phyloP scores from a whole-genome alignment of 1,140 invertebrate species.

The Ips nitidus region DNA sequence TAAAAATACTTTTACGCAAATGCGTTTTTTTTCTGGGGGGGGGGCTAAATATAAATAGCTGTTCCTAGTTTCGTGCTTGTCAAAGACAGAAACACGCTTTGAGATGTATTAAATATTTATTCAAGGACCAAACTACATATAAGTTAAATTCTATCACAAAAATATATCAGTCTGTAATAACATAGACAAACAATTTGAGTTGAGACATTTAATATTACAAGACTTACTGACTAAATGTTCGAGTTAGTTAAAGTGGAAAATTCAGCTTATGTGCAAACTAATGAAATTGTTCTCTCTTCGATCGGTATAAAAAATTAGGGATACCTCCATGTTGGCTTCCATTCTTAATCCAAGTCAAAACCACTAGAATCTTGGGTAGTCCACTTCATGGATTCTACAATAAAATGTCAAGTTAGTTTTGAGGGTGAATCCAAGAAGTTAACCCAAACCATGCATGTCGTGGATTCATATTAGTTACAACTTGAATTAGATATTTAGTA shows the following conservation, averaged over 20 bases:
- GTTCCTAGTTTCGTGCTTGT: background rate
- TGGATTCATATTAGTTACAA: background rate
- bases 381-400: slow-evolving; percentile 21
- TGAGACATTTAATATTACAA: too few species aligned
- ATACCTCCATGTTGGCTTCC: background rate
- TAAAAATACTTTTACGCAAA: slow-evolving; percentile 6
- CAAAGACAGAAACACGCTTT: background rate
- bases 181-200: too few species aligned
- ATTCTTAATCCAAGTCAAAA: slow-evolving; percentile 4
- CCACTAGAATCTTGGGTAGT: slow-evolving; percentile 13
- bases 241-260: too few species aligned
- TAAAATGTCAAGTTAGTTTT: slow-evolving; percentile 7
- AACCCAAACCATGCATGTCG: background rate
- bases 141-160: background rate
- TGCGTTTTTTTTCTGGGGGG: background rate
- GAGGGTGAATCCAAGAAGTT: background rate
- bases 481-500: too few species aligned
- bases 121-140: background rate
- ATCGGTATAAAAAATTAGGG: too few species aligned
- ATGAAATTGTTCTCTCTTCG: too few species aligned
- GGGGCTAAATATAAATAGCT: background rate
- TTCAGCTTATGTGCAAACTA: too few species aligned
- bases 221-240: too few species aligned
- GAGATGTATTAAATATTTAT: too few species aligned
- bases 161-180: background rate